Evolutionary conservation across 2,113 vertebrate species (phyloP).

Genomic region (Istiophorus platypterus): DNA sequence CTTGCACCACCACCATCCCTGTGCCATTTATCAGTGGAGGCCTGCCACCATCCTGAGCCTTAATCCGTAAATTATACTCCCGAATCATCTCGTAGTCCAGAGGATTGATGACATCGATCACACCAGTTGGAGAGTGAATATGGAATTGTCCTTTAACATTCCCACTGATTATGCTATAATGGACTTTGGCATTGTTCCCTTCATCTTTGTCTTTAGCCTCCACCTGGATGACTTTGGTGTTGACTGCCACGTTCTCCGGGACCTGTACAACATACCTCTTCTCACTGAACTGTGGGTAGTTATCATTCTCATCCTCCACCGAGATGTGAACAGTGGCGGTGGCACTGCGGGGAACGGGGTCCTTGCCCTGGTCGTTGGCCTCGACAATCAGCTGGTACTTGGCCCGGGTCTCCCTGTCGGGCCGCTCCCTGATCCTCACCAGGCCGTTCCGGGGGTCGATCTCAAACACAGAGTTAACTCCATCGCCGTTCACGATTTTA

Average conservation of each 20-base stretch:
- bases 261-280: constrained; percentile 93
- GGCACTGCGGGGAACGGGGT: constrained; percentile 91
- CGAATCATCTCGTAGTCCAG: constrained; percentile 94
- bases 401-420: constrained; percentile 90
- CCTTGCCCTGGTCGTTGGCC: constrained; percentile 95
- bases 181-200: constrained; percentile 93
- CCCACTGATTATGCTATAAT: constrained; percentile 96
- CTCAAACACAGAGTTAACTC: constrained; percentile 88
- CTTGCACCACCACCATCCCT: constrained; percentile 93
- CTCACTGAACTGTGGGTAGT: constrained; percentile 96
- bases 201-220: constrained; percentile 92
- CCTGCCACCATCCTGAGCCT: constrained; percentile 96
- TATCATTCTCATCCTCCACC: constrained; percentile 97
- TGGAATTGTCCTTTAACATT: constrained; percentile 96
- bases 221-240: constrained; percentile 92
- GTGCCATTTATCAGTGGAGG: constrained; percentile 95
- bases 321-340: constrained; percentile 92
- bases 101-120: constrained; percentile 94
- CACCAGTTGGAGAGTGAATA: constrained; percentile 92
- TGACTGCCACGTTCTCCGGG: constrained; percentile 90
- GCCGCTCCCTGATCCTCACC: constrained; percentile 88
- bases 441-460: constrained; percentile 92
- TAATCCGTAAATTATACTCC: constrained; percentile 93
- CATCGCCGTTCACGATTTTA: constrained; percentile 87
- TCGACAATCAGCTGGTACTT: constrained; percentile 93